Percentiles rank a stretch among this genome's conserved stretches.
Evolutionary conservation across 2,888 invertebrate genomes (phyloP).

Genomic region (Drosophila kanekoi): DNA sequence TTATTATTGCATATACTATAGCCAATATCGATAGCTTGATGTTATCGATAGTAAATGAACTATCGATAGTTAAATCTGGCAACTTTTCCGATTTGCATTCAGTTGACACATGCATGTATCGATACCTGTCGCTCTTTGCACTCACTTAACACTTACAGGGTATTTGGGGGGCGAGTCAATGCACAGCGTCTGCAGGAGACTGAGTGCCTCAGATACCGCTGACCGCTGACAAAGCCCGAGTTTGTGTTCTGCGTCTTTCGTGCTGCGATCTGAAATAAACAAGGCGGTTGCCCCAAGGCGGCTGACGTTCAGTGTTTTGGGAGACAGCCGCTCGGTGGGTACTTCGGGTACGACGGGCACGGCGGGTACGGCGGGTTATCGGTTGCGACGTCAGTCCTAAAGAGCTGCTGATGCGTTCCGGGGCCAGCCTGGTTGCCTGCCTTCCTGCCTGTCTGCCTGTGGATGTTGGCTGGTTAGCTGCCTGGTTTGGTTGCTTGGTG

Average conservation of each 20-base stretch:
- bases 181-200: background rate
- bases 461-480: conserved; percentile 18
- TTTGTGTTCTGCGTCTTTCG: conserved; percentile 40
- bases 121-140: too few species aligned
- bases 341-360: background rate
- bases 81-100: background rate
- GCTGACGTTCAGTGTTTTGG: conserved; percentile 26
- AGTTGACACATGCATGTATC: background rate
- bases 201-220: conserved; percentile 12
- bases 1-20: too few species aligned
- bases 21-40: background rate
- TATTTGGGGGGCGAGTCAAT: conserved; percentile 1
- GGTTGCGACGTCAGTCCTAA: conserved; percentile 54
- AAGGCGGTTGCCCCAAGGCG: conserved; percentile 64
- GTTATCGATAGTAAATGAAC: background rate
- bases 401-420: conserved; percentile 68
- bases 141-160: conserved; percentile 13
- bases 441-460: conserved; percentile 17
- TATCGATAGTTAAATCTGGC: background rate
- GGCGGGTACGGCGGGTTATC: conserved; percentile 14
- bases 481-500: conserved; percentile 26
- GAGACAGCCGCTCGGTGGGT: background rate
- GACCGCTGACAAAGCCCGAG: conserved; percentile 31
- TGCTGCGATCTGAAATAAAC: conserved; percentile 57
- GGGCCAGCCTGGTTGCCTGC: conserved; percentile 4